Evolutionary conservation across 2,797 vertebrate genomes (phyloP), one percentile per base, ranked within the genome.

Genomic region (Orientallactaga sibirica): DNA sequence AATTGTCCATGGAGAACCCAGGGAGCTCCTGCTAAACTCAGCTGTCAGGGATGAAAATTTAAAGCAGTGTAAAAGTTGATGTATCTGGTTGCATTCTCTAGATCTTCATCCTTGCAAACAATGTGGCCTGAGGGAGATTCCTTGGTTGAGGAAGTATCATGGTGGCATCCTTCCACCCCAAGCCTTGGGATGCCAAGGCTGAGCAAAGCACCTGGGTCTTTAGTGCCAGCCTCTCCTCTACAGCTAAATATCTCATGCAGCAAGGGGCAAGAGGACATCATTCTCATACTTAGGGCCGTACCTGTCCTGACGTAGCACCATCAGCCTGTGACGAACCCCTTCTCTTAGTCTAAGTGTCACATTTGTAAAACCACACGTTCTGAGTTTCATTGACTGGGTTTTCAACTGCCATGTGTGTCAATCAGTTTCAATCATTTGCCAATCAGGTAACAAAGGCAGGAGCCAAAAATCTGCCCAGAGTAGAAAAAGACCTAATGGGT

Each of bases 341-440:
- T 86, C 18, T 78, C 27, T 71, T 37, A 62, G 43, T 74, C 43
- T 83, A 90, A 90, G 68, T 37, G 33, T 27, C 67, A 33, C 74
- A n/a, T 89, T 92, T 95, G 58, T 93, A 73, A 93, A 97, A 82
- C 62, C 64, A 76, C n/a, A 70, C 29, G 52, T 71, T 91, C 85
- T 62, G 70, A 11, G 33, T 90, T 82, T 87, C 70, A 92, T 43
- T 61, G 24, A 86, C 25, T 67, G 27, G 33, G 77, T 27, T 82
- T 90, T 90, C 92, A 86, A 89, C 87, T 76, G 74, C 78, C 88
- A 91, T 76, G 64, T 87, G 68, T 79, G 43, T 83, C 96, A 90
- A 77, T 96, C 94, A 94, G n/a, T 74, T 94, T 92, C 93, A 80
- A 11, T 93, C 91, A 80, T 76, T 91, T 94, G 79, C 82, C 93